phyloP scores from a whole-genome alignment of 2,797 vertebrate species.

The Sandelia bainsii region DNA sequence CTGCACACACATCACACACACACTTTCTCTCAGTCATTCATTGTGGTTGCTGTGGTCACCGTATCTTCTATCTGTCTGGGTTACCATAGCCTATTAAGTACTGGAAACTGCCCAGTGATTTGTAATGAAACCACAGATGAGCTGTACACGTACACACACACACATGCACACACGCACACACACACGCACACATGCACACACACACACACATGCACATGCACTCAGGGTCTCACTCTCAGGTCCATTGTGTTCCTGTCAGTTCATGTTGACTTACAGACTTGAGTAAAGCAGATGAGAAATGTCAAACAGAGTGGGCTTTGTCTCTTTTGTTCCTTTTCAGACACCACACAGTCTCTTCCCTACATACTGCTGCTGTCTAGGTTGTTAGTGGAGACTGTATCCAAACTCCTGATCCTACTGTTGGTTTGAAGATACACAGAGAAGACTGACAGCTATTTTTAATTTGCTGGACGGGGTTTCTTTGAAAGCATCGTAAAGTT shows the following conservation, averaged over 20 bases:
- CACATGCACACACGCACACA: constrained; percentile 27
- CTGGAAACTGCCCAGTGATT: constrained; percentile 45
- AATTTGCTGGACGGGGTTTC: constrained; percentile 17
- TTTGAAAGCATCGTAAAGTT: background rate
- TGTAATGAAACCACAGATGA: constrained; percentile 77
- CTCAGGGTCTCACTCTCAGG: constrained; percentile 19
- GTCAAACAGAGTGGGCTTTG: constrained; percentile 73
- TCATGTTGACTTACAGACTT: constrained; percentile 72
- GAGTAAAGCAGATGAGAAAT: constrained; percentile 75
- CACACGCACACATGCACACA: constrained; percentile 30
- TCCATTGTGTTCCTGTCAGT: constrained; percentile 59
- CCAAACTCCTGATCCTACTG: constrained; percentile 1
- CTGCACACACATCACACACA: background rate
- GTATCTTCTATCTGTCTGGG: constrained; percentile 70
- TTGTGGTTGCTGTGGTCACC: constrained; percentile 71
- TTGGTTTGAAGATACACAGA: constrained; percentile 24
- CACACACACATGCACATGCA: constrained; percentile 28
- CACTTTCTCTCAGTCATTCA: constrained; percentile 22
- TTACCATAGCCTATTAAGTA: constrained; percentile 68
- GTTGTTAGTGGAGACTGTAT: constrained; percentile 59
- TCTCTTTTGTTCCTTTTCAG: constrained; percentile 70
- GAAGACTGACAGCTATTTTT: constrained; percentile 17
- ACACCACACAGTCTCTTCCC: constrained; percentile 50
- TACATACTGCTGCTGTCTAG: constrained; percentile 9
- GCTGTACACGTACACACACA: constrained; percentile 16